phyloP scores from a whole-genome alignment of 2,888 invertebrate species.

The Gymnosoma rotundatum region DNA sequence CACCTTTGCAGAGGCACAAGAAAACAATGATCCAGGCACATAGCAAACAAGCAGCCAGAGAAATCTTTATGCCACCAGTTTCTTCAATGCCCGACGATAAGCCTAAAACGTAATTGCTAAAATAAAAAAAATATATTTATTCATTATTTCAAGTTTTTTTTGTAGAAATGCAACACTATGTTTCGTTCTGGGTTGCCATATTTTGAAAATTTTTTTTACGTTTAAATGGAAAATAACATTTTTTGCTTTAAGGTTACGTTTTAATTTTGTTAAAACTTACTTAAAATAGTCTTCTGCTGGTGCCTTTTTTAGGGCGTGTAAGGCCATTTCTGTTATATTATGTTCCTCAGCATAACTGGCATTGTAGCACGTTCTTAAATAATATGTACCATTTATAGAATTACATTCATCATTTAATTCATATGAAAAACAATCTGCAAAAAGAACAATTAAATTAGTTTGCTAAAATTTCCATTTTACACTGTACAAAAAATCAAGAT shows the following conservation, averaged over 20 bases:
- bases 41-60: conserved; percentile 88
- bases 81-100: conserved; percentile 89
- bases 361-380: conserved; percentile 85
- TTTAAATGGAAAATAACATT: neutral
- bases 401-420: conserved; percentile 86
- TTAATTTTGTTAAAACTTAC: conserved; percentile 80
- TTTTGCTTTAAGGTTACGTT: neutral
- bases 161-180: neutral
- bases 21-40: conserved; percentile 91
- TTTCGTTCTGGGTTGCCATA: neutral
- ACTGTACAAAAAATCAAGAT: no score
- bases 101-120: conserved; percentile 83
- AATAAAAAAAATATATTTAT: conserved; percentile 69
- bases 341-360: conserved; percentile 83
- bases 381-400: conserved; percentile 86
- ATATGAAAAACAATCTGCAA: conserved; percentile 86
- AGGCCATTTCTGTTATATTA: conserved; percentile 84
- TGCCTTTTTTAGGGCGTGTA: conserved; percentile 84
- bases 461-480: no score
- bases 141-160: neutral
- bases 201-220: neutral
- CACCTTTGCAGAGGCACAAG: conserved; percentile 90
- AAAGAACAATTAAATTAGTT: no score
- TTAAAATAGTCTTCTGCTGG: conserved; percentile 90
- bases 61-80: conserved; percentile 86